phyloP scores from a whole-genome alignment of 2,113 vertebrate species.

The Lepidothrix coronata region DNA sequence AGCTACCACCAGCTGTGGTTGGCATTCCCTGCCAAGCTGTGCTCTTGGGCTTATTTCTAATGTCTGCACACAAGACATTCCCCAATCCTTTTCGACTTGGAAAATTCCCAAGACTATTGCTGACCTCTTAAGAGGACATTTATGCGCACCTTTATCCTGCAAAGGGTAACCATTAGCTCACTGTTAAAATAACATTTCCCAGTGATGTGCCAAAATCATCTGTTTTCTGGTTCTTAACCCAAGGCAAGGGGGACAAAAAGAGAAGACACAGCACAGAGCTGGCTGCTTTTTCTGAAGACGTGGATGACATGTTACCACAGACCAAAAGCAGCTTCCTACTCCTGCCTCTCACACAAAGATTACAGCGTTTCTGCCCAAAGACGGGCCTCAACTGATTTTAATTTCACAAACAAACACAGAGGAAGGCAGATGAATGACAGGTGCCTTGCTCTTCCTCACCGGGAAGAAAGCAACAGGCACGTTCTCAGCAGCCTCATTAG shows the following conservation, averaged over 20 bases:
- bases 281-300: not conserved
- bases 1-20: not conserved
- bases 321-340: not conserved
- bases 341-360: not conserved
- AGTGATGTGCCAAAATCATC: not conserved
- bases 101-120: not conserved
- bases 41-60: not conserved
- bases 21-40: too few relatives aligned
- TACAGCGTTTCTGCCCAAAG: not conserved
- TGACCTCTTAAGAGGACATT: not conserved
- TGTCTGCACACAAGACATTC: not conserved
- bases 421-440: not conserved
- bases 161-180: not conserved
- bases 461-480: not conserved
- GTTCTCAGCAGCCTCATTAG: not conserved
- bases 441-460: accelerated
- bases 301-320: not conserved
- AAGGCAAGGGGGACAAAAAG: not conserved
- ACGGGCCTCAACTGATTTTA: not conserved
- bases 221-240: not conserved
- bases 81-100: not conserved
- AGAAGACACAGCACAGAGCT: not conserved
- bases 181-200: not conserved
- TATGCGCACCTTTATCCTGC: not conserved
- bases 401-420: not conserved